Base-by-base conservation (phyloP, 2,113 vertebrate species). In the Dicrurus megarhynchus region DNA sequence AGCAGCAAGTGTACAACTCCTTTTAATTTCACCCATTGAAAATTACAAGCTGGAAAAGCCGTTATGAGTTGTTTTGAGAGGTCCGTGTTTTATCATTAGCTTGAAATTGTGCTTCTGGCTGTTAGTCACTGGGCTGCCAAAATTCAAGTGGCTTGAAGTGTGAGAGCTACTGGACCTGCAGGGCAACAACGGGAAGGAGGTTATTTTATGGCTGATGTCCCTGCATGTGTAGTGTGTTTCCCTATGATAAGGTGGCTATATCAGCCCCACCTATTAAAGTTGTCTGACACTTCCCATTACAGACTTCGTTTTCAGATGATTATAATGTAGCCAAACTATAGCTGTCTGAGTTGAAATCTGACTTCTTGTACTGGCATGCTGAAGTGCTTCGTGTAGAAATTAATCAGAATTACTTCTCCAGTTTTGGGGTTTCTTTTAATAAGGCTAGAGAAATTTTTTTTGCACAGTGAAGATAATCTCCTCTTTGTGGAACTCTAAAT, bases 251-350 rank as follows among this genome's bases (percentile, higher is more conserved):
- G 67, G 88, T 49, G 65, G 37, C 69, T 91, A 1, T 68, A 93
- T 91, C 84, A 95, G 87, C 95, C 91, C 94, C 95, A 96, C 96
- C 95, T 97, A 76, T 75, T 91, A 71, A 91, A 94, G 89, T 84
- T 84, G 89, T 68, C 70, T 82, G 81, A 87, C 81, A 65, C 89
- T 91, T 97, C 95, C 91, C 78, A 87, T 76, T 92, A 26, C 1
- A 5, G 84, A 41, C 89, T 85, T 87, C 87, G 60, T 96, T 95
- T 97, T 82, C 77, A 73, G 77, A 92, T 89, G 87, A 69, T 89
- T 94, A 46, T 60, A 49, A 73, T 30, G 27, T 39, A 94, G 60
- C n/a, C 44, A 49, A 79, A 73, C 77, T 79, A 37, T 57, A 91
- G 82, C 87, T 84, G 65, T n/a, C 41, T 42, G 74, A 73, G 65